A percentile compares a stretch with the other conserved stretches of the same genome.
Conservation (phyloP, 2,888 invertebrate genomes). For the Oeneis ivallda region DNA sequence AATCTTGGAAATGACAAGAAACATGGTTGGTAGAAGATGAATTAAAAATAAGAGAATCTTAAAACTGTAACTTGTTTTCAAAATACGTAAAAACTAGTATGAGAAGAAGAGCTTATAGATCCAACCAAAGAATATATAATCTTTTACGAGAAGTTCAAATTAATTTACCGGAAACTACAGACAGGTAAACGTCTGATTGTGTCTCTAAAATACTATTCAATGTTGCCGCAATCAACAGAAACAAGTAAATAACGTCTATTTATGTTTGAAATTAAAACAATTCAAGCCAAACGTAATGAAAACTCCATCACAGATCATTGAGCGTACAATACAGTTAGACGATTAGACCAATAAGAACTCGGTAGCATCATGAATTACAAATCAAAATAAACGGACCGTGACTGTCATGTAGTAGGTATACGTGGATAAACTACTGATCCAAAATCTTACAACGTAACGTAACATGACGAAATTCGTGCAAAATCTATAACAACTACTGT, state of each 20-base stretch:
- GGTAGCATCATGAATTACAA: constrained; percentile 48
- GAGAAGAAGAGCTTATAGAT: neutral
- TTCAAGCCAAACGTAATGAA: constrained; percentile 2
- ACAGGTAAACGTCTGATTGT: too few relatives aligned
- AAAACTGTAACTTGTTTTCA: neutral
- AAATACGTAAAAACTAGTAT: neutral
- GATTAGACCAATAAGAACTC: constrained; percentile 31
- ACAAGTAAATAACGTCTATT: too few relatives aligned
- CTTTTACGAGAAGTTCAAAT: too few relatives aligned
- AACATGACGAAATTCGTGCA: constrained; percentile 29
- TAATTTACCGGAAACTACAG: neutral
- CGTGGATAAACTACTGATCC: constrained; percentile 29
- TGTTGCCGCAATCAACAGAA: too few relatives aligned
- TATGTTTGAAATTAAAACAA: constrained; percentile 2
- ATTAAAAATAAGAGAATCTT: too few relatives aligned
- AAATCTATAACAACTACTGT: constrained; percentile 7
- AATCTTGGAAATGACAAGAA: too few relatives aligned
- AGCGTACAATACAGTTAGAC: constrained; percentile 33
- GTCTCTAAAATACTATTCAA: too few relatives aligned
- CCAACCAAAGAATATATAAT: too few relatives aligned
- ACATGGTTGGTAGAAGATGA: too few relatives aligned
- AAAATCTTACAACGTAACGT: constrained; percentile 32
- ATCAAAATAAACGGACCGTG: constrained; percentile 52
- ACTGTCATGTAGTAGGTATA: constrained; percentile 30
- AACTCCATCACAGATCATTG: constrained; percentile 25